A percentile compares a stretch with the other conserved stretches of the same genome.
These are phyloP conservation scores for Koerneria pararmatus DNA, from an alignment of 2,888 invertebrate species.

Conservation along the genomic window DNA sequence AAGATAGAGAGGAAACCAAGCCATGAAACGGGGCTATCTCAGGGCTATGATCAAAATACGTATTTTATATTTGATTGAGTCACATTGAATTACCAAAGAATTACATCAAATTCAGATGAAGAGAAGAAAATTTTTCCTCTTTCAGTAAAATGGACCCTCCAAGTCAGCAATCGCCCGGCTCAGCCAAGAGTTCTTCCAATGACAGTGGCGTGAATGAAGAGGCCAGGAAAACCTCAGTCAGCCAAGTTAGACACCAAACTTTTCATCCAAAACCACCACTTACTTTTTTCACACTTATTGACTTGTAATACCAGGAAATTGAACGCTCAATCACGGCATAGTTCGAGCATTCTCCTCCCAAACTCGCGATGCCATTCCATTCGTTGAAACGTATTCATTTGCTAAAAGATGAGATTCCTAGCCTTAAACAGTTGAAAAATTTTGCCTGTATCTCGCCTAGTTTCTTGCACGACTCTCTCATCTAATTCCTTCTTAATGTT, in stretches of 20 bases:
- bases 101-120: background rate
- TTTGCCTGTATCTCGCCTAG: no score
- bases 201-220: slow-evolving; percentile 13
- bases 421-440: background rate
- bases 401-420: background rate
- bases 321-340: background rate
- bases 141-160: slow-evolving; percentile 23
- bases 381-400: background rate
- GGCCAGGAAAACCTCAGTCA: slow-evolving; percentile 13
- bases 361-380: background rate
- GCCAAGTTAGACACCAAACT: background rate
- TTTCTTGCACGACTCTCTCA: no score
- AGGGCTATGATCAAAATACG: background rate
- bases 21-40: background rate
- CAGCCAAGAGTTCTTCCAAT: slow-evolving; percentile 15
- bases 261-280: no score
- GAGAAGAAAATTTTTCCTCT: background rate
- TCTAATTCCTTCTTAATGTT: background rate
- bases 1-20: background rate
- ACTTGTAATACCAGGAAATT: background rate
- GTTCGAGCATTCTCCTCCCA: background rate
- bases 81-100: background rate
- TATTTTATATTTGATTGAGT: background rate
- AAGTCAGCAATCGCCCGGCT: slow-evolving; percentile 21
- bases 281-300: background rate